These are phyloP conservation scores for Phylloscopus collybita DNA, from an alignment of 2,797 vertebrate species.

Conservation along the genomic window DNA sequence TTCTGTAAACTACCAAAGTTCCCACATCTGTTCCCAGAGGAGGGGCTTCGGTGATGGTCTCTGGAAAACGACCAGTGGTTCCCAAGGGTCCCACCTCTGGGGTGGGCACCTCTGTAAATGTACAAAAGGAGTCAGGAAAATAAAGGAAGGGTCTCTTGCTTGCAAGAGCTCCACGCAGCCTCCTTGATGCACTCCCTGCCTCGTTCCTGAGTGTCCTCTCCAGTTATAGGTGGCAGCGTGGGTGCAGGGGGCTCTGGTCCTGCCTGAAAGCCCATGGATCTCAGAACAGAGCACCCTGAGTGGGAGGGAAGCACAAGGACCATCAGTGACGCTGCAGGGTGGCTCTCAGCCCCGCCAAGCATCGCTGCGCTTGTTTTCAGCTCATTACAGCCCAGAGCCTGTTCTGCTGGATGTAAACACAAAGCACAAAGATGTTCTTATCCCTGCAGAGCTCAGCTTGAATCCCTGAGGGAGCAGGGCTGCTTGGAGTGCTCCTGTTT, in stretches of 20 bases:
- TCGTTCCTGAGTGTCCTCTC: no score
- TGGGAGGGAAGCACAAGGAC: not conserved
- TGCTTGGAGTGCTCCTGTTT: rapidly evolving
- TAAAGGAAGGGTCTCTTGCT: no score
- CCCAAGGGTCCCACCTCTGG: no score
- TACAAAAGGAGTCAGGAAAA: no score
- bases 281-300: not conserved
- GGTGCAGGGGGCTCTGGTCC: not conserved
- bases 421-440: not conserved
- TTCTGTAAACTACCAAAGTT: no score
- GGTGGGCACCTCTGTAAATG: no score
- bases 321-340: rapidly evolving
- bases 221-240: rapidly evolving
- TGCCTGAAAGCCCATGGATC: not conserved
- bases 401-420: not conserved
- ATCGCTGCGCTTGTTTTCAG: not conserved
- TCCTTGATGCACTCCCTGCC: no score
- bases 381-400: not conserved
- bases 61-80: no score
- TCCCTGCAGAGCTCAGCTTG: not conserved
- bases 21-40: no score
- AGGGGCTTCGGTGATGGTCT: no score
- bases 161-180: no score
- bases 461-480: not conserved
- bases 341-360: not conserved